Conservation (phyloP, 2,888 invertebrate species). For the Girardia tigrina region DNA sequence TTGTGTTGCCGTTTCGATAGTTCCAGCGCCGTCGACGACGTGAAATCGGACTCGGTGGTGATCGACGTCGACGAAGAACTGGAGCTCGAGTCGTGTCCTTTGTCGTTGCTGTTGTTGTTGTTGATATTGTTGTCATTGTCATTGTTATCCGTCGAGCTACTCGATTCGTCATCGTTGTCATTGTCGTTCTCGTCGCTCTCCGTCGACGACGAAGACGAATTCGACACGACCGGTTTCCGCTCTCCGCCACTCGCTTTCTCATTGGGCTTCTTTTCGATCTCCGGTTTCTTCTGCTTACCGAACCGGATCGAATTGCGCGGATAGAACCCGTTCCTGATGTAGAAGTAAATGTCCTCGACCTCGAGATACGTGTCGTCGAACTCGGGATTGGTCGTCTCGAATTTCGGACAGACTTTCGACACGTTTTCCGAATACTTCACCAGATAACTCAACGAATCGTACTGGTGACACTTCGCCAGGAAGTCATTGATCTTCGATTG, state of each 20-base stretch:
- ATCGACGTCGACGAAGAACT: not conserved
- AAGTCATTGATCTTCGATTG: constrained; percentile 33
- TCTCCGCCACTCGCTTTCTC: not conserved
- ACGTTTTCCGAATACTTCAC: constrained; percentile 29
- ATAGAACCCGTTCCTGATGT: constrained; percentile 30
- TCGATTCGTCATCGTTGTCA: not conserved
- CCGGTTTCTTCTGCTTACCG: not conserved
- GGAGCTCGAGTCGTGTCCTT: not conserved
- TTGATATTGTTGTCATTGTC: not conserved
- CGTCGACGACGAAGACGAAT: not conserved
- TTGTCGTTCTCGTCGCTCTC: not conserved
- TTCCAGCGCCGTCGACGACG: not conserved
- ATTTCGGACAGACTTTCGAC: not conserved
- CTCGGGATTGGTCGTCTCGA: not conserved
- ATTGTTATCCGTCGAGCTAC: not conserved
- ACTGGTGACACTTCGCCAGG: constrained; percentile 31
- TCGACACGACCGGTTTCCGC: too few relatives aligned
- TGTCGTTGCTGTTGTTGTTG: not conserved
- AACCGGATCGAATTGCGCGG: constrained; percentile 17
- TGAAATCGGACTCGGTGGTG: constrained; percentile 4
- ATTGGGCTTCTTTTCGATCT: not conserved
- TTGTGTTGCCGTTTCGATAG: not conserved
- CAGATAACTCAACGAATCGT: constrained; percentile 36
- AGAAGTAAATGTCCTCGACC: constrained; percentile 35
- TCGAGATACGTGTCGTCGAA: constrained; percentile 31